phyloP scores from a whole-genome alignment of 1,140 invertebrate genomes.

The Leptopilina clavipes region DNA sequence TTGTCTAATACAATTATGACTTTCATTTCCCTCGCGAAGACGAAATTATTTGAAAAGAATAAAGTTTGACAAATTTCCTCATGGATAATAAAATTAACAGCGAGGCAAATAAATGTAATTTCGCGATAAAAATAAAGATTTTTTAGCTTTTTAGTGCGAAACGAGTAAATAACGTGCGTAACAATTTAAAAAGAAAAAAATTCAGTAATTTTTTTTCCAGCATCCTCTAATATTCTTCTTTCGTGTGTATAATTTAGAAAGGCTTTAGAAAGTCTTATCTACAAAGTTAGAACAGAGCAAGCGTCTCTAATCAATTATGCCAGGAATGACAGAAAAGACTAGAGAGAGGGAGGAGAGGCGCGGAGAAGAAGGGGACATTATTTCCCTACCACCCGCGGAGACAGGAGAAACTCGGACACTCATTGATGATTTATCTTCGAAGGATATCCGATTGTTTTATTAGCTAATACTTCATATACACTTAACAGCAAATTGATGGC shows the following conservation, averaged over 20 bases:
- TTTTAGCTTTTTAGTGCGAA: too few species aligned
- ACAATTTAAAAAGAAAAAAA: too few species aligned
- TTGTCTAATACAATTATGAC: slow-evolving; percentile 62
- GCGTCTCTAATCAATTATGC: slow-evolving; percentile 55
- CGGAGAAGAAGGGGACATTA: slow-evolving; percentile 20
- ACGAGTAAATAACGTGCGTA: too few species aligned
- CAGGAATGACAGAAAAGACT: slow-evolving; percentile 36
- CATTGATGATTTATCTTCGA: slow-evolving; percentile 49
- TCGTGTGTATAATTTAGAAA: slow-evolving; percentile 48
- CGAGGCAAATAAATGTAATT: too few species aligned
- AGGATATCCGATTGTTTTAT: slow-evolving; percentile 13
- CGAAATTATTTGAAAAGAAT: slow-evolving; percentile 3
- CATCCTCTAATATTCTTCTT: slow-evolving; percentile 39
- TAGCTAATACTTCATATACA: neutral
- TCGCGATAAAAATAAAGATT: too few species aligned
- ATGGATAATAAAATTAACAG: neutral
- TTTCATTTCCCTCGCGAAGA: slow-evolving; percentile 63
- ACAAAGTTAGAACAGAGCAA: slow-evolving; percentile 44
- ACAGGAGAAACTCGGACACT: slow-evolving; percentile 52
- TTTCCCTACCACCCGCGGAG: slow-evolving; percentile 43
- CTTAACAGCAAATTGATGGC: neutral
- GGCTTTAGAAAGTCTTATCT: slow-evolving; percentile 61
- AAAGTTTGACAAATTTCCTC: slow-evolving; percentile 1
- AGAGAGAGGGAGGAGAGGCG: neutral
- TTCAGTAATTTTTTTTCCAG: too few species aligned